Evolutionary conservation across 2,888 invertebrate species (phyloP).

Genomic region (Tanypteryx hageni): DNA sequence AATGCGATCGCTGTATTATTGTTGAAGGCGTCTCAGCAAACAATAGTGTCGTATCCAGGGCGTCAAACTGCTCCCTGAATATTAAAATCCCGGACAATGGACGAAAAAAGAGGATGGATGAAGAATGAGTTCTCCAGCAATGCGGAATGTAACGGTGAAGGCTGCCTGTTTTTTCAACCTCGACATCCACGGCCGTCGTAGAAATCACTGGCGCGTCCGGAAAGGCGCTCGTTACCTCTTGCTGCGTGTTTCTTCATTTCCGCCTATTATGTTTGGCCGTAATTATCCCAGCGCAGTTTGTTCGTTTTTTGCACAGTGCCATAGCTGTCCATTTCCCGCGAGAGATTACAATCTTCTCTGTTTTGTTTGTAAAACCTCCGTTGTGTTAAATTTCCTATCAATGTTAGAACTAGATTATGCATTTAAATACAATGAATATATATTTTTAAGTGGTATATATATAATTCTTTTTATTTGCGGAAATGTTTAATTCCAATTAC

Average conservation of each 20-base stretch:
- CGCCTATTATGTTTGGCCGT: constrained; percentile 31
- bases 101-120: neutral
- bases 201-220: constrained; percentile 27
- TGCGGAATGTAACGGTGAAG: too few species aligned
- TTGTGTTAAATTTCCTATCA: too few species aligned
- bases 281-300: neutral
- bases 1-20: constrained; percentile 12
- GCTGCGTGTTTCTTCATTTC: constrained; percentile 38
- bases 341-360: too few species aligned
- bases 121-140: too few species aligned
- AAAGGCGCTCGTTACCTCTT: neutral
- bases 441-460: too few species aligned
- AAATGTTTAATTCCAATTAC: too few species aligned
- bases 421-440: too few species aligned
- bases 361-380: too few species aligned
- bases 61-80: constrained; percentile 8
- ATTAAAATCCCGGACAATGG: constrained; percentile 19
- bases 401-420: too few species aligned
- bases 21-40: neutral
- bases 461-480: too few species aligned
- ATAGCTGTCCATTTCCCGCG: too few species aligned
- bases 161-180: too few species aligned
- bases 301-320: neutral
- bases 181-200: neutral
- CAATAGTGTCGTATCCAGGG: constrained; percentile 33